Percentiles rank a stretch among this genome's conserved stretches.
Evolutionary conservation across 2,113 vertebrate species (phyloP).

Genomic region (Lates calcarifer): DNA sequence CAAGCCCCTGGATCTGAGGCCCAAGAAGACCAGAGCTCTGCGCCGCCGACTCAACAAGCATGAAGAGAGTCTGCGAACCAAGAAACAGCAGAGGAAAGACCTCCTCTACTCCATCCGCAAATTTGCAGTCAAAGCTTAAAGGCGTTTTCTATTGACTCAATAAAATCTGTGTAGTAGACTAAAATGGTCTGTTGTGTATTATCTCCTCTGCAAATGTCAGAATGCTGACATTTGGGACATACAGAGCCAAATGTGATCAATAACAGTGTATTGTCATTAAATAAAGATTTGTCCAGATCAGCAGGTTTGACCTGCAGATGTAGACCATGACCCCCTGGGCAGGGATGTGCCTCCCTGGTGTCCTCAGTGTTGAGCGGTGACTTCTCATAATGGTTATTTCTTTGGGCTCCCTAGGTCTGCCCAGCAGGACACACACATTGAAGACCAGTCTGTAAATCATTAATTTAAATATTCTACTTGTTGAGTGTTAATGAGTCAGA

Average conservation of each 20-base stretch:
- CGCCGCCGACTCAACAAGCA: slow-evolving; percentile 94
- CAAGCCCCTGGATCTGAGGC: slow-evolving; percentile 96
- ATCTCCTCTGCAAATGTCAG: not conserved
- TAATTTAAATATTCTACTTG: no score
- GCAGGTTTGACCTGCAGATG: no score
- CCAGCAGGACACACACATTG: no score
- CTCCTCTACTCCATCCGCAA: slow-evolving; percentile 93
- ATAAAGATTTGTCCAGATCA: not conserved
- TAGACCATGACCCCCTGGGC: no score
- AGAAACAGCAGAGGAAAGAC: slow-evolving; percentile 95
- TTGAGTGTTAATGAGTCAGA: no score
- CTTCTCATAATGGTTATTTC: no score
- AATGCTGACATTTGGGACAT: not conserved
- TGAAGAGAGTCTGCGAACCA: slow-evolving; percentile 93
- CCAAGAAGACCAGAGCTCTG: slow-evolving; percentile 97
- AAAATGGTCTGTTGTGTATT: not conserved
- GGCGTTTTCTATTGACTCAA: slow-evolving; percentile 79
- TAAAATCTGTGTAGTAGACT: slow-evolving; percentile 75
- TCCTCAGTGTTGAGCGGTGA: no score
- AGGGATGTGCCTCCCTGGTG: no score
- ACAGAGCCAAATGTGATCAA: not conserved
- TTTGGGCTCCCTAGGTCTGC: no score
- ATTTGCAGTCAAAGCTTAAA: slow-evolving; percentile 95
- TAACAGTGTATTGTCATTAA: not conserved
- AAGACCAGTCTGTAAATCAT: no score